Evolutionary conservation across 1,140 invertebrate species (phyloP).

Genomic region (Papilio glaucus): DNA sequence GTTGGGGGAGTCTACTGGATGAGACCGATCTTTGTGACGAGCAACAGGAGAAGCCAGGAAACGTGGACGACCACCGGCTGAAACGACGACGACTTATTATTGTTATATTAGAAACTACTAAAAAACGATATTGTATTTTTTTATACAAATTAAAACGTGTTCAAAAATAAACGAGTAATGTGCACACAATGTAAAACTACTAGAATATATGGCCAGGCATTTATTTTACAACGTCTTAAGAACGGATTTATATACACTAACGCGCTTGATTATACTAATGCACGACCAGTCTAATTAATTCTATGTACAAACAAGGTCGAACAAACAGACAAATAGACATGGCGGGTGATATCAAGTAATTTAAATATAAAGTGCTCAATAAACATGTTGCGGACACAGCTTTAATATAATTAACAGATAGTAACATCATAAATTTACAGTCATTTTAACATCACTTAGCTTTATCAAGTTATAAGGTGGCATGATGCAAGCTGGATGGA

Average conservation of each 20-base stretch:
- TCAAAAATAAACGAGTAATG: background rate
- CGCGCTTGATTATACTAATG: constrained; percentile 29
- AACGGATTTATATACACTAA: constrained; percentile 19
- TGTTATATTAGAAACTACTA: no score
- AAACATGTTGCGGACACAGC: constrained; percentile 28
- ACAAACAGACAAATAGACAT: constrained; percentile 33
- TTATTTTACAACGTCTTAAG: constrained; percentile 9
- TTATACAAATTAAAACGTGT: background rate
- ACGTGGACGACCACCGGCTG: no score
- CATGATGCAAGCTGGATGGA: constrained; percentile 4
- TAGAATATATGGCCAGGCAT: background rate
- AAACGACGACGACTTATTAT: no score
- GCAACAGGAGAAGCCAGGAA: no score
- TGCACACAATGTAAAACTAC: constrained; percentile 4
- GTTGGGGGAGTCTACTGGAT: no score
- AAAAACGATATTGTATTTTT: no score
- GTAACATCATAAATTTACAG: constrained; percentile 24
- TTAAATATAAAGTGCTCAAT: constrained; percentile 37
- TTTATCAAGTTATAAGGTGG: constrained; percentile 8
- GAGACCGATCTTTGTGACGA: no score
- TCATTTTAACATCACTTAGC: constrained; percentile 21
- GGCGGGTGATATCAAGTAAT: constrained; percentile 20
- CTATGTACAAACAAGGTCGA: constrained; percentile 33
- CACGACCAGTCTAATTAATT: constrained; percentile 34
- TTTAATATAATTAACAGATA: constrained; percentile 18